Evolutionary conservation across 2,113 vertebrate genomes (phyloP).

Genomic region (Neogale vison): DNA sequence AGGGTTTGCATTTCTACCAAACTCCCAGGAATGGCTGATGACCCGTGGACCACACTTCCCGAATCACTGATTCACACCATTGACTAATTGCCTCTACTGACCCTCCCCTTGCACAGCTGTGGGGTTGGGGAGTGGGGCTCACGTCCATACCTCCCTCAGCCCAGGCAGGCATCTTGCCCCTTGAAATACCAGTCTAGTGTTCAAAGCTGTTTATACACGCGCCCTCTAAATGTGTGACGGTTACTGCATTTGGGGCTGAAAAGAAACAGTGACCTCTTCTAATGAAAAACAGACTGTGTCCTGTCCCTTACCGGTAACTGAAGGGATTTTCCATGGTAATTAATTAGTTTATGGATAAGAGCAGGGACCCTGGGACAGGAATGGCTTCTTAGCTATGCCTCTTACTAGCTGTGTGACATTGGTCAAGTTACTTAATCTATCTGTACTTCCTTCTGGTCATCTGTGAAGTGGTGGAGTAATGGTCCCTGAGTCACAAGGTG

Average conservation of each 20-base stretch:
- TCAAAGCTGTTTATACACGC: neutral
- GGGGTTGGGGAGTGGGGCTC: too few species aligned
- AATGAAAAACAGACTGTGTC: neutral
- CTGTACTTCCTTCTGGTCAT: neutral
- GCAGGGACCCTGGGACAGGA: neutral
- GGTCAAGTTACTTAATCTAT: neutral
- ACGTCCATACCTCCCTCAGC: neutral
- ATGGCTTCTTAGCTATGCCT: neutral
- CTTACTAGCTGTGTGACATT: neutral
- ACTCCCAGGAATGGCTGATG: neutral
- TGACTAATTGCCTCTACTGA: neutral
- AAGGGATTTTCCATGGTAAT: neutral
- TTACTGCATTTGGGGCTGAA: neutral
- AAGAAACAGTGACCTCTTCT: neutral
- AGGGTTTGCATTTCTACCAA: neutral
- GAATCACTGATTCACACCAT: neutral
- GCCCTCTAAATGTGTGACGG: neutral
- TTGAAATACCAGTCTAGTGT: neutral
- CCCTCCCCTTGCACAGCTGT: neutral
- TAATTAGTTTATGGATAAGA: neutral
- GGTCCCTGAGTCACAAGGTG: neutral
- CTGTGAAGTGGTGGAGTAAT: neutral
- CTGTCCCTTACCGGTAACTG: too few species aligned
- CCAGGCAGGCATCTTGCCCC: neutral
- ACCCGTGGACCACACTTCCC: neutral